Evolutionary conservation across 1,140 invertebrate species (phyloP).

Genomic region (Papilio aristodemus): DNA sequence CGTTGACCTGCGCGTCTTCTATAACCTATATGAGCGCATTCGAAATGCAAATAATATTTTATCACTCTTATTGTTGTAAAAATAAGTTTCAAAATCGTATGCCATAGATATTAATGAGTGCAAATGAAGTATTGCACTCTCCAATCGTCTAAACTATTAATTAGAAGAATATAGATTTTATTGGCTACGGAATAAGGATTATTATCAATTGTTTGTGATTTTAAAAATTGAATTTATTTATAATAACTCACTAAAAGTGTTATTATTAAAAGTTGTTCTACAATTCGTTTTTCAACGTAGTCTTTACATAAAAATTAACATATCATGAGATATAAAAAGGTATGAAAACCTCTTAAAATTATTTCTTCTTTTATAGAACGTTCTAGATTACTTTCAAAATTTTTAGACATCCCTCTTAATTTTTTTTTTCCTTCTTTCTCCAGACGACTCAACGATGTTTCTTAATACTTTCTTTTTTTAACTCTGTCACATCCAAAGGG

Average conservation of each 20-base stretch:
- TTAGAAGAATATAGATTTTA: too few relatives aligned
- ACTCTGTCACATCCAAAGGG: not conserved
- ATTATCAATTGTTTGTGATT: too few relatives aligned
- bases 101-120: not conserved
- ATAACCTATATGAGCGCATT: constrained; percentile 36
- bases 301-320: too few relatives aligned
- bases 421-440: not conserved
- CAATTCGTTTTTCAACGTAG: too few relatives aligned
- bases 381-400: constrained; percentile 6
- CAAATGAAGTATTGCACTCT: not conserved
- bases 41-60: constrained; percentile 11
- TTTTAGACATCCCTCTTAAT: not conserved
- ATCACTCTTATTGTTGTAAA: not conserved
- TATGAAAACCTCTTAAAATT: not conserved
- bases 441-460: not conserved
- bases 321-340: too few relatives aligned
- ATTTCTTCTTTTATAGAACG: not conserved
- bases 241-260: too few relatives aligned
- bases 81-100: constrained; percentile 26
- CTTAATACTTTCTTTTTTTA: not conserved
- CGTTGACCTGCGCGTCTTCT: constrained; percentile 44
- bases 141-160: not conserved
- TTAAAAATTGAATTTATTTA: too few relatives aligned
- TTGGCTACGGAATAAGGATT: too few relatives aligned
- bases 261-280: too few relatives aligned